phyloP scores from a whole-genome alignment of 2,797 vertebrate genomes.

The Sylvia borin region DNA sequence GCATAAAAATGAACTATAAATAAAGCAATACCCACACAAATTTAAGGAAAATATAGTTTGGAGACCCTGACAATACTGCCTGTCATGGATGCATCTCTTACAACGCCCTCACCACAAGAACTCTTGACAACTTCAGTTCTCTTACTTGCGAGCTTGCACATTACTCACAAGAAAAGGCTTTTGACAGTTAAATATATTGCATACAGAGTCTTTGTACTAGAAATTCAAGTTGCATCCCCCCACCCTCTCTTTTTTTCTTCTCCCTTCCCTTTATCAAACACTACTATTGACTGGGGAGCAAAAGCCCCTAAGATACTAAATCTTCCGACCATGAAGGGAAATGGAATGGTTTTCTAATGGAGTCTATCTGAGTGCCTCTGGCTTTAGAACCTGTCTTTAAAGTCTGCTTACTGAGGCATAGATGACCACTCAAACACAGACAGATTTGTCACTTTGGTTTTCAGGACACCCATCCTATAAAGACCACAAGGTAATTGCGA shows the following conservation, averaged over 20 bases:
- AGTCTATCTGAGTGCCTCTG: constrained; percentile 48
- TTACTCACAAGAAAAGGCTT: constrained; percentile 10
- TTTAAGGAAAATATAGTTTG: not conserved
- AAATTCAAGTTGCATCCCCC: not conserved
- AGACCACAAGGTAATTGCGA: constrained; percentile 47
- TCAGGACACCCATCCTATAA: constrained; percentile 41
- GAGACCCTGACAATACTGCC: not conserved
- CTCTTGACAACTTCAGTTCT: constrained; percentile 4
- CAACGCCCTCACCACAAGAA: not conserved
- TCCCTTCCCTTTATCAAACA: constrained; percentile 32
- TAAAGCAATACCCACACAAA: not conserved
- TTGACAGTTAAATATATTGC: constrained; percentile 55
- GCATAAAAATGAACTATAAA: not conserved
- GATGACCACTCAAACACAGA: constrained; percentile 57
- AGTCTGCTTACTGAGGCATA: constrained; percentile 53
- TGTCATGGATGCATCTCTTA: not conserved
- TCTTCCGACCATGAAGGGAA: constrained; percentile 60
- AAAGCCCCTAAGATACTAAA: constrained; percentile 39
- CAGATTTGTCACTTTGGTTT: constrained; percentile 44
- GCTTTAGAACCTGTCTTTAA: constrained; percentile 58
- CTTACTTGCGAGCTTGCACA: not conserved
- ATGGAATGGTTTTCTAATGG: constrained; percentile 53
- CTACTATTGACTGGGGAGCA: constrained; percentile 31
- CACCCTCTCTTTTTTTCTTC: not conserved
- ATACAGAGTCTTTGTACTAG: not conserved